Conservation (phyloP, 2,888 invertebrate species). For the Cheilosia grossa region DNA sequence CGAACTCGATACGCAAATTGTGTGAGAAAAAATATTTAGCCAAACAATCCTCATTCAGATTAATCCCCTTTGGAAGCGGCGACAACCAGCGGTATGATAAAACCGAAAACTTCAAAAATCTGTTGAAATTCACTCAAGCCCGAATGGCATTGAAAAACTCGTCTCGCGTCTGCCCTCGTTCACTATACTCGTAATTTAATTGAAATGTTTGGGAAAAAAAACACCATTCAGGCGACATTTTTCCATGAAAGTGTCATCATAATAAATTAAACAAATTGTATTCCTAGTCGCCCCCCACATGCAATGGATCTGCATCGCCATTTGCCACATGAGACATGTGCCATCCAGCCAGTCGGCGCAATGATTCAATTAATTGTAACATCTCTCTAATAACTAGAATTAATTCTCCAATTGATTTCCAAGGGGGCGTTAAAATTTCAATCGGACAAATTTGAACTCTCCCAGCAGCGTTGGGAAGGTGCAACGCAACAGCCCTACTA, state of each 20-base stretch:
- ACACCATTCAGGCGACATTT: conserved; percentile 37
- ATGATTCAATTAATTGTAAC: conserved; percentile 70
- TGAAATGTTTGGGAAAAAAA: conserved; percentile 32
- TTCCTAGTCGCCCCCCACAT: conserved; percentile 28
- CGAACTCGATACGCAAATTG: no score
- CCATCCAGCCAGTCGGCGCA: conserved; percentile 7
- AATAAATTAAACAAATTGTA: conserved; percentile 62
- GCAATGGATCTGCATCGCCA: conserved; percentile 61
- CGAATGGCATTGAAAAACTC: no score
- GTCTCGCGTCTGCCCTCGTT: no score
- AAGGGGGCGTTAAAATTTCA: conserved; percentile 61
- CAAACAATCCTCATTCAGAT: no score
- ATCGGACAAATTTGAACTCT: conserved; percentile 52
- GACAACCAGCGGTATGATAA: no score
- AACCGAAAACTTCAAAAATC: no score
- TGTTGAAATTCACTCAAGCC: no score
- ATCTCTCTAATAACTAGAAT: conserved; percentile 59
- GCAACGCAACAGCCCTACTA: conserved; percentile 2
- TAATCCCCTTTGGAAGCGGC: no score
- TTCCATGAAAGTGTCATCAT: conserved; percentile 59
- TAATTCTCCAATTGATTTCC: conserved; percentile 62
- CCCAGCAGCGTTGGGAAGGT: conserved; percentile 3
- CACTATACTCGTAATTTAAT: conserved; percentile 11
- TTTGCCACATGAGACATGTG: conserved; percentile 49
- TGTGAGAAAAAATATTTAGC: no score